Conservation (phyloP, 1,140 invertebrate genomes). For the silkworm (Bombyx mori) region DNA sequence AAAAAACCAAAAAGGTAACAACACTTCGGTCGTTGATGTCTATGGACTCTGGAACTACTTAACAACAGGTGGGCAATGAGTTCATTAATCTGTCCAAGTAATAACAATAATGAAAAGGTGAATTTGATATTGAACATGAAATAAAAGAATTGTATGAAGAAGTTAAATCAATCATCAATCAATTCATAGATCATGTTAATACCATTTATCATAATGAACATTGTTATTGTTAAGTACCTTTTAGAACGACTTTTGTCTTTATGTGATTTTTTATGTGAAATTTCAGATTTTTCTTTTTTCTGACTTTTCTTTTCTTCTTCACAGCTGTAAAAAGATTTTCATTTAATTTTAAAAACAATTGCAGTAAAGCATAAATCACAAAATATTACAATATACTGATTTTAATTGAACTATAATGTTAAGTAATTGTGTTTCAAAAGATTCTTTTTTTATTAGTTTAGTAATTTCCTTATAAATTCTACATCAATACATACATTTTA, state of each 20-base stretch:
- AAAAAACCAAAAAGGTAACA: too few species aligned
- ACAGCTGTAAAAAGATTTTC: constrained; percentile 6
- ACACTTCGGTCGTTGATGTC: too few species aligned
- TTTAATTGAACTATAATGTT: too few species aligned
- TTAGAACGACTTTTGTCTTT: neutral
- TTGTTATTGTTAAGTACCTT: neutral
- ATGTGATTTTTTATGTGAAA: neutral
- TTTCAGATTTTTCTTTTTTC: neutral
- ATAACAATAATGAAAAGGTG: neutral
- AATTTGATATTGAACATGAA: neutral
- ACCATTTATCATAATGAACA: too few species aligned
- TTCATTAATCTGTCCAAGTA: too few species aligned
- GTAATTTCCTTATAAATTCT: too few species aligned
- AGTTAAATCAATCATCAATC: neutral
- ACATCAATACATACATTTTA: constrained; percentile 42
- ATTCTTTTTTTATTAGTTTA: too few species aligned
- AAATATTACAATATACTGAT: too few species aligned
- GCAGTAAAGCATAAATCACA: too few species aligned
- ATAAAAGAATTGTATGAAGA: constrained; percentile 4
- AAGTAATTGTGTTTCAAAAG: too few species aligned
- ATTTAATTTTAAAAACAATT: constrained; percentile 1
- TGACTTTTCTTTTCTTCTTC: neutral
- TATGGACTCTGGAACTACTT: too few species aligned
- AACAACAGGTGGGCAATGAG: too few species aligned
- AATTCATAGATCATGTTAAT: constrained; percentile 2